Base-by-base conservation (phyloP, 2,797 vertebrate genomes). In the Gymnoscopelus microlampas region DNA sequence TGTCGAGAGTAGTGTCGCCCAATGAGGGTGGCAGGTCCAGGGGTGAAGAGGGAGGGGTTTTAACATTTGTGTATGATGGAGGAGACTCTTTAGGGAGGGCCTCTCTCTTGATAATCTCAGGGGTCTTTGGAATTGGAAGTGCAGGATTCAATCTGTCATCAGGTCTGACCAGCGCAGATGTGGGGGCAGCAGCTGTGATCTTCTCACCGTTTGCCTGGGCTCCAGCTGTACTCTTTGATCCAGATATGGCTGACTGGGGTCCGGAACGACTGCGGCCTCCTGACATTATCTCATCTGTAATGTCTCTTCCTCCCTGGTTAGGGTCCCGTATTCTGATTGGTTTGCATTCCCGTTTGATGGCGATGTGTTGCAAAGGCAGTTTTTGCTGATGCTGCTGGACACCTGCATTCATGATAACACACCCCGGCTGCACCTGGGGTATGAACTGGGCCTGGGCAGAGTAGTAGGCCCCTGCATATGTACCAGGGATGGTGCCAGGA, bases 281-380 rank as follows among this genome's bases (percentile, higher is more conserved):
- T 44, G 96, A 98, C 96, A 99, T 97, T 79, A 99, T 99, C 93
- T 99, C 97, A 71, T 99, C 97, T 5, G 98, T 99, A 80, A 99
- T 97, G 89, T 99, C 97, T 85, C 95, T 95, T 54, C 97, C 98
- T 0, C 97, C 97, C 93, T 97, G 97, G 87, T 99, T 98, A 32
- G 98, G 98, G 87, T 99, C 98, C 94, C 97, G 94, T 94, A 99
- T 99, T 91, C 94, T 95, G 81, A 99, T 98, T 97, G 99, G 96
- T 91, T 97, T 99, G 39, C 97, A 95, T 78, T 99, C 97, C 76
- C 96, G 93, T 88, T 98, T 98, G 70, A 95, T 93, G 78, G 88
- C 91, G 61, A 97, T 95, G 50, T 95, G 95, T 51, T 91, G 91
- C 2, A 86, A 80, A 14, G 87, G 86, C 67, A 87, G 88, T 59